These are phyloP conservation scores for Formica aserva DNA, from an alignment of 2,888 invertebrate genomes.

Conservation along the genomic window DNA sequence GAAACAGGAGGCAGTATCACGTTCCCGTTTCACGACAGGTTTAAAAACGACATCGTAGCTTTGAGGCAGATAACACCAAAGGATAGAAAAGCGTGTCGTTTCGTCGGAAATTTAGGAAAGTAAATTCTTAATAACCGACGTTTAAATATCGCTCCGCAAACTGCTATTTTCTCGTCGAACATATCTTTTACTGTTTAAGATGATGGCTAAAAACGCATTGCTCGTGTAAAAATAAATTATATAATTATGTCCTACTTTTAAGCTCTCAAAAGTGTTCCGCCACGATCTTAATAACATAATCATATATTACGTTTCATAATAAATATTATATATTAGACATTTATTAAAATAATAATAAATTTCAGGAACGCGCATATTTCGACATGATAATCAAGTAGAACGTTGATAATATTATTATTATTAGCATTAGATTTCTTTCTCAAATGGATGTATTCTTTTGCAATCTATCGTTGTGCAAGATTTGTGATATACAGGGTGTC, in stretches of 20 bases:
- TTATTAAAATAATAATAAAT: slow-evolving; percentile 47
- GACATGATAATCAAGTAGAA: slow-evolving; percentile 42
- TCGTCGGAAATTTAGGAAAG: slow-evolving; percentile 41
- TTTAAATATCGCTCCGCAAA: slow-evolving; percentile 29
- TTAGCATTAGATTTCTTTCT: slow-evolving; percentile 15
- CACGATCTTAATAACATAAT: slow-evolving; percentile 19
- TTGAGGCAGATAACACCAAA: slow-evolving; percentile 33
- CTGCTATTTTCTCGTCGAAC: slow-evolving; percentile 17
- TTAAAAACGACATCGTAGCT: slow-evolving; percentile 53
- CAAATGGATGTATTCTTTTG: slow-evolving; percentile 9
- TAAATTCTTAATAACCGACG: slow-evolving; percentile 48
- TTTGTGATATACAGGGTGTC: neutral
- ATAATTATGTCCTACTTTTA: slow-evolving; percentile 20
- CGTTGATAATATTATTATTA: slow-evolving; percentile 7
- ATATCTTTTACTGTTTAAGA: slow-evolving; percentile 23
- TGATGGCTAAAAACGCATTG: neutral
- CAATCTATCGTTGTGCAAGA: slow-evolving; percentile 21
- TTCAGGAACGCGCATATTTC: slow-evolving; percentile 12
- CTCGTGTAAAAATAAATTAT: neutral
- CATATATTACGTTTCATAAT: slow-evolving; percentile 20
- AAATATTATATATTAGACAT: slow-evolving; percentile 6
- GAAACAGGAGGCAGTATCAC: slow-evolving; percentile 55
- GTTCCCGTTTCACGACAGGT: slow-evolving; percentile 56
- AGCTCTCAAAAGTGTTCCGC: slow-evolving; percentile 14
- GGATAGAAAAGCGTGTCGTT: slow-evolving; percentile 31